Evolutionary conservation across 2,888 invertebrate species (phyloP), one percentile per base, ranked within the genome.

Genomic region (Pristionchus fissidentatus): DNA sequence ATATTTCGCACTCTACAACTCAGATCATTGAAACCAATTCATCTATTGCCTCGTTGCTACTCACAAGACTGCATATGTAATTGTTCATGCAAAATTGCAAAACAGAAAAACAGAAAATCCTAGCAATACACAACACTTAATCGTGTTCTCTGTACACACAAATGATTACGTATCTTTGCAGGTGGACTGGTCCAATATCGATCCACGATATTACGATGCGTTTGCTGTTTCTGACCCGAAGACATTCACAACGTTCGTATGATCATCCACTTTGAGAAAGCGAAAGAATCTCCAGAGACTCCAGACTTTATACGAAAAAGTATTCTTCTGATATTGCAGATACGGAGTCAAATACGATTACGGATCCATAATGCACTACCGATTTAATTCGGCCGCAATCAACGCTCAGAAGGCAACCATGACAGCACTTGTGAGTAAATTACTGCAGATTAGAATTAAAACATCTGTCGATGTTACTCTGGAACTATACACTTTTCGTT

Each of bases 201-300:
- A 91, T 85, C 91, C 91, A 0, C 91, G 91, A 78, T 88, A 91
- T 75, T 91, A 91, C 77, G 91, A 91, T 84, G 88, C 90, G 19
- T 91, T 91, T 84, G 90, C 90, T 0, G 88, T 90, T 1, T 86
- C 88, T 4, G 91, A 91, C 80, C 86, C 90, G 1, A 91, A 89
- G 70, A 83, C 87, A 55, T 91, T 90, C 77, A 89, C 91, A 1
- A 90, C 88, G 83, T n/a, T n/a, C n/a, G n/a, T 90, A 75, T 49
- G 85, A 19, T 38, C 19, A 66, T 66, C 13, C 3, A 7, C 38
- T 57, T 29, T 0, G 3, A 29, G 19, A 49, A 49, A 15, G 49
- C 49, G 49, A 10, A 49, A 49, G 49, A 49, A 49, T 49, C 13
- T 19, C 19, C 19, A 15, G 10, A n/a, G n/a, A 49, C 19, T 49